Evolutionary conservation across 1,140 invertebrate species (phyloP).

Genomic region (Riptortus pedestris): DNA sequence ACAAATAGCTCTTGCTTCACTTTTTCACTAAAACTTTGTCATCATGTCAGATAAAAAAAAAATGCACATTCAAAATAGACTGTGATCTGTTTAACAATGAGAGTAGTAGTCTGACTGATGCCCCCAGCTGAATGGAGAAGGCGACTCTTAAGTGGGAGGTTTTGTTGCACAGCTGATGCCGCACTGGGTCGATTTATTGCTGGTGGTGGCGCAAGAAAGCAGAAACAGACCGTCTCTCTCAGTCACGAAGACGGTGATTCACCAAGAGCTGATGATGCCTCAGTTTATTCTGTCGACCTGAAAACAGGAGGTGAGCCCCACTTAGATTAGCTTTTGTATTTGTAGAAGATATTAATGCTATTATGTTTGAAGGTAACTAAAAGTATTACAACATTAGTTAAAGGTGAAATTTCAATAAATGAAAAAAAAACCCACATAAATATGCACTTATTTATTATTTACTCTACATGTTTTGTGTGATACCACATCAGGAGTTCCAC

Average conservation of each 20-base stretch:
- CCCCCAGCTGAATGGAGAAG: conserved; percentile 13
- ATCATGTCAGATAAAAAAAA: no score
- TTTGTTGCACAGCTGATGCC: conserved; percentile 28
- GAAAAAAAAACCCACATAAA: no score
- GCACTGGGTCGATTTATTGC: conserved; percentile 28
- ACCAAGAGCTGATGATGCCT: conserved; percentile 30
- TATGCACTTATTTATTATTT: no score
- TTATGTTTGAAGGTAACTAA: neutral
- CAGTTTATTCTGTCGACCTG: conserved; percentile 30
- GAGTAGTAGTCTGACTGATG: neutral
- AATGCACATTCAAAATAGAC: no score
- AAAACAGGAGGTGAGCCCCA: conserved; percentile 22
- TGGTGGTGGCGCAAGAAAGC: conserved; percentile 21
- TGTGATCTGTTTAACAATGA: no score
- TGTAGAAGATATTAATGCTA: neutral
- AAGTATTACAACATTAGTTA: no score
- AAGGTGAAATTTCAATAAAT: no score
- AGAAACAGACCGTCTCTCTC: conserved; percentile 28
- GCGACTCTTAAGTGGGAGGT: conserved; percentile 11
- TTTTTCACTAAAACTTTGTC: no score
- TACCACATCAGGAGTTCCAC: no score
- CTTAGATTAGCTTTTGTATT: neutral
- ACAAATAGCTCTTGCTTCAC: no score
- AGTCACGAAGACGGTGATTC: conserved; percentile 30
- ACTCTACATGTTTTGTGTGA: no score